A percentile compares a stretch with the other conserved stretches of the same genome.
These are phyloP conservation scores for Strongylocentrotus purpuratus DNA, from an alignment of 35 echinoderm and acorn worm genomes.

Conservation along the genomic window DNA sequence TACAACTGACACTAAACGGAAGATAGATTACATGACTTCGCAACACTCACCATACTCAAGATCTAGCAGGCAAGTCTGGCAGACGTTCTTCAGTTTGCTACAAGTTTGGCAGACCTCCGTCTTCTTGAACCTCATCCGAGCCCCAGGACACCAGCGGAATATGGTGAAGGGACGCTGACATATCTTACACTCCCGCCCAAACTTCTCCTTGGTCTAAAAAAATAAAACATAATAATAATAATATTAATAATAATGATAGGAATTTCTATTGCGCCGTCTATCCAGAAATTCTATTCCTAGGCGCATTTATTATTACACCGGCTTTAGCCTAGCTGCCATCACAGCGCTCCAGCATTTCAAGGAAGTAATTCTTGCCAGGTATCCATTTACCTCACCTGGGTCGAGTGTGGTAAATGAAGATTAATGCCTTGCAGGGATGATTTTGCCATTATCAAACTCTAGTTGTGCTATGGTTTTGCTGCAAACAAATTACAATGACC, in stretches of 20 bases:
- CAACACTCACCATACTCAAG: slow-evolving; percentile 92
- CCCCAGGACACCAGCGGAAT: slow-evolving; percentile 98
- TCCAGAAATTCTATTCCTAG: too few species aligned
- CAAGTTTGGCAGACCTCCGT: slow-evolving; percentile 99
- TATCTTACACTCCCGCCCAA: slow-evolving; percentile 96
- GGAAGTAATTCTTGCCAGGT: too few species aligned
- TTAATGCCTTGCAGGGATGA: slow-evolving; percentile 52
- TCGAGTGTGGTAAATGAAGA: too few species aligned
- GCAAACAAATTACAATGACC: slow-evolving; percentile 45
- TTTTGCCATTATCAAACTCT: background rate
- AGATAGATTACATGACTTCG: background rate
- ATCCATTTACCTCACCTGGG: too few species aligned
- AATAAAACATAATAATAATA: background rate
- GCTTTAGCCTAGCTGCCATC: too few species aligned
- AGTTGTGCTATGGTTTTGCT: background rate
- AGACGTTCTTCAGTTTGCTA: slow-evolving; percentile 96
- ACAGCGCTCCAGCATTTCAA: too few species aligned
- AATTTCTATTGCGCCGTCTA: too few species aligned
- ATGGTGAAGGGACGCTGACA: slow-evolving; percentile 95
- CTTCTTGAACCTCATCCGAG: slow-evolving; percentile 98
- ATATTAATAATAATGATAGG: too few species aligned
- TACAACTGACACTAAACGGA: too few species aligned
- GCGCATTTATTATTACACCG: too few species aligned
- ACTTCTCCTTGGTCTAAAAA: slow-evolving; percentile 96
- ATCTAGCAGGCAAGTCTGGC: slow-evolving; percentile 97